Evolutionary conservation across 2,113 vertebrate species (phyloP).

Genomic region (Rhegmatorhina hoffmannsi): DNA sequence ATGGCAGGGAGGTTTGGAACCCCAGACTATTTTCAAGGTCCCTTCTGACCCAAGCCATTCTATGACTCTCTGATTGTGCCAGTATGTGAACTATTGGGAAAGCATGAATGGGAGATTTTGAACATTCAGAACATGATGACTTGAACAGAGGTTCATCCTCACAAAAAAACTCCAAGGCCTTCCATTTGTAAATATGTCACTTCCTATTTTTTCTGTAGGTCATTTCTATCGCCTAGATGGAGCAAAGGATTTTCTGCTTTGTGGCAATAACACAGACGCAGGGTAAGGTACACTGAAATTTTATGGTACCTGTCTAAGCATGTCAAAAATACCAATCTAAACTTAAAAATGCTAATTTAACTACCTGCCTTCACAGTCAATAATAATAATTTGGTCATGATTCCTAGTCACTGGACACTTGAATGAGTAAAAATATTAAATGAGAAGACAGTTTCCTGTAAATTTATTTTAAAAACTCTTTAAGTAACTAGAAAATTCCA

Average conservation of each 20-base stretch:
- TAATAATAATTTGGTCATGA: background rate
- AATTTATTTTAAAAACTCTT: background rate
- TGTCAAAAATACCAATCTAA: background rate
- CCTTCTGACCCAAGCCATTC: background rate
- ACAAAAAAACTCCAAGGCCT: background rate
- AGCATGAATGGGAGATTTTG: background rate
- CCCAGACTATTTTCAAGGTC: background rate
- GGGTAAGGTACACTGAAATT: slow-evolving; percentile 80
- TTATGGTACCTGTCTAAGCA: background rate
- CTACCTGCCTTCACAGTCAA: background rate
- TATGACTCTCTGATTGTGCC: background rate
- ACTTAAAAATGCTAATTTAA: background rate
- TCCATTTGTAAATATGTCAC: background rate
- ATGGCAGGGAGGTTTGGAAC: background rate
- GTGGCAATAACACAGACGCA: slow-evolving; percentile 84
- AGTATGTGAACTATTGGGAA: background rate
- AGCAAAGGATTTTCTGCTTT: slow-evolving; percentile 84
- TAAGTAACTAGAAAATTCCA: background rate
- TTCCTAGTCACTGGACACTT: background rate
- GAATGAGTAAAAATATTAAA: background rate
- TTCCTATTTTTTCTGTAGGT: slow-evolving; percentile 46
- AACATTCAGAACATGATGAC: background rate
- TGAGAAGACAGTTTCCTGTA: background rate
- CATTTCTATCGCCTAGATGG: slow-evolving; percentile 75
- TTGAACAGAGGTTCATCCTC: background rate